Evolutionary conservation across 2,113 vertebrate genomes (phyloP).

Genomic region (Oryzias curvinotus): DNA sequence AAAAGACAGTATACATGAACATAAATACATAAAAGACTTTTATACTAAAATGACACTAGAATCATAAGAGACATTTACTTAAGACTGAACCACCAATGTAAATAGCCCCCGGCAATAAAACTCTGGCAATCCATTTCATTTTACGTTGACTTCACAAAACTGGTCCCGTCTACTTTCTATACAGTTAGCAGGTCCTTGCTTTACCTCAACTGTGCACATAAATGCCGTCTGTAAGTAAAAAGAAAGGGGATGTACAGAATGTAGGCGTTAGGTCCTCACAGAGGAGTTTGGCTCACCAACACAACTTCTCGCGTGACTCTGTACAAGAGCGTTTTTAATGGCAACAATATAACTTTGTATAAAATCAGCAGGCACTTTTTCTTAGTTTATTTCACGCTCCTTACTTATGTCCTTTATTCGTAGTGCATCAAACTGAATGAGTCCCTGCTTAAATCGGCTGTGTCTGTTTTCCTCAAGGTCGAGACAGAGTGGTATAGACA

Average conservation of each 20-base stretch:
- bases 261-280: conserved; percentile 76
- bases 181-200: conserved; percentile 45
- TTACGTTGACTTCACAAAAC: conserved; percentile 60
- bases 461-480: conserved; percentile 77
- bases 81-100: conserved; percentile 66
- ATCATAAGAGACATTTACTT: conserved; percentile 80
- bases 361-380: conserved; percentile 90
- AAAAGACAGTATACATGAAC: conserved; percentile 83
- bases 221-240: conserved; percentile 50
- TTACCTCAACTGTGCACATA: conserved; percentile 50
- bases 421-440: conserved; percentile 71
- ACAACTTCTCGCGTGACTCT: conserved; percentile 61
- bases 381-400: conserved; percentile 54
- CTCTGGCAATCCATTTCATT: conserved; percentile 64
- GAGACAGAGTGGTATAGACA: conserved; percentile 92
- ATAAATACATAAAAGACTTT: conserved; percentile 89
- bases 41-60: conserved; percentile 77
- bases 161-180: conserved; percentile 57
- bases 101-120: conserved; percentile 44
- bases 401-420: conserved; percentile 71
- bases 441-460: conserved; percentile 28
- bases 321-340: conserved; percentile 52
- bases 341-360: conserved; percentile 61
- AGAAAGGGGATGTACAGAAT: conserved; percentile 45
- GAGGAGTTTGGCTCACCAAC: conserved; percentile 73